Base-by-base conservation (phyloP, 2,113 vertebrate species). In the Odocoileus hemionus region DNA sequence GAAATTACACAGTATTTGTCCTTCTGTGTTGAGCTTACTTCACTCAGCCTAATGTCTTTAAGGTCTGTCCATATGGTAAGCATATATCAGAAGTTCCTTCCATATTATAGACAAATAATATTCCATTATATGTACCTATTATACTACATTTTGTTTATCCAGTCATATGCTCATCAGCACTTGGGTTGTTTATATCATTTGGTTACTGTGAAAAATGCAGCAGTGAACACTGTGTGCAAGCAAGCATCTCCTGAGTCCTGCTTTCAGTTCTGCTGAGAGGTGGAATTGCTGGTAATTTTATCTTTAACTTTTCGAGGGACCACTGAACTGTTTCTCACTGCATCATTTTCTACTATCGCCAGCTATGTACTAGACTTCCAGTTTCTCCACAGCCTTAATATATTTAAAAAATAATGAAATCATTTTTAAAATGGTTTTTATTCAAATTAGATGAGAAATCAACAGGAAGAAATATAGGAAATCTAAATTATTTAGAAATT, bases 401-500 rank as follows among this genome's bases (percentile, higher is more conserved):
- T 70, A 80, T 86, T 86, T 60, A 58, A 5, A 88, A 97, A 80
- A 79, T 50, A 88, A 36, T 82, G 30, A 91, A 85, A 78, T 83
- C 12, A 84, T 67, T 78, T 78, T 45, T 6, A 14, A 54, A 78
- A 85, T 83, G 23, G 9, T 55, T 16, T 95, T 76, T 86, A 21
- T 80, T 91, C n/a, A 89, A 87, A 54, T 91, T 87, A 28, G 17
- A 86, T 76, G 83, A 91, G 86, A 91, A 84, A 74, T 84, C 45
- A 89, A 61, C 23, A 67, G 28, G 80, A 45, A 74, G 5, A 93
- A 95, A 79, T 21, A 79, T 25, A 10, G 12, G 33, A 88, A 94
- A 79, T 78, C 47, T 91, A 76, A 78, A 94, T 30, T 83, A 96
- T 76, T 94, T 87, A 60, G 36, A 61, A 95, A 82, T 85, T 88